Percentiles rank a stretch among this genome's conserved stretches.
Conservation (phyloP, 2,888 invertebrate genomes). For the Polyommatus iphigenia region DNA sequence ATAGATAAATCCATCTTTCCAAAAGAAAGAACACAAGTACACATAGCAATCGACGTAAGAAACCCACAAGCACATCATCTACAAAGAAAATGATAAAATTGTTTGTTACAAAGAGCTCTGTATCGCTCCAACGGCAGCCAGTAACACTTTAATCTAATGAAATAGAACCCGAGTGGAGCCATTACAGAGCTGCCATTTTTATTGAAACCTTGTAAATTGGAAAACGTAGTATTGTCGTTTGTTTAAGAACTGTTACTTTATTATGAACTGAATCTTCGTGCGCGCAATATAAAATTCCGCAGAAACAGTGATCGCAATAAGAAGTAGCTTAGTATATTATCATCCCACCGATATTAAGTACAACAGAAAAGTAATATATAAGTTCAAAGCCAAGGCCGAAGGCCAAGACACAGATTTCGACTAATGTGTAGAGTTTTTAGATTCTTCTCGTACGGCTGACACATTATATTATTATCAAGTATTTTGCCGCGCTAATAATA, state of each 20-base stretch:
- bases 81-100: conserved; percentile 23
- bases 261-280: background rate
- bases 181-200: conserved; percentile 2
- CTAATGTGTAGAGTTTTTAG: too few species aligned
- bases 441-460: too few species aligned
- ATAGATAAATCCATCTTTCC: background rate
- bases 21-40: background rate
- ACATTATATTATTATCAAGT: too few species aligned
- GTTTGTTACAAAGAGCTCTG: background rate
- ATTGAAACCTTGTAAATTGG: conserved; percentile 3
- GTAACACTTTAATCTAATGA: conserved; percentile 20
- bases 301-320: too few species aligned
- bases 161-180: background rate
- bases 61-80: background rate
- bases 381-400: too few species aligned
- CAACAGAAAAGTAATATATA: too few species aligned
- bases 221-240: background rate
- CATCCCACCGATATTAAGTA: too few species aligned
- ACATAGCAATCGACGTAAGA: background rate
- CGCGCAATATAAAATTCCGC: too few species aligned
- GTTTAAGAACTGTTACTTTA: background rate
- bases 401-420: too few species aligned
- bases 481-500: too few species aligned
- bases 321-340: too few species aligned
- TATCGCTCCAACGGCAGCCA: conserved; percentile 11